Base-by-base conservation (phyloP, 2,797 vertebrate species). In the Rhinatrema bivittatum region DNA sequence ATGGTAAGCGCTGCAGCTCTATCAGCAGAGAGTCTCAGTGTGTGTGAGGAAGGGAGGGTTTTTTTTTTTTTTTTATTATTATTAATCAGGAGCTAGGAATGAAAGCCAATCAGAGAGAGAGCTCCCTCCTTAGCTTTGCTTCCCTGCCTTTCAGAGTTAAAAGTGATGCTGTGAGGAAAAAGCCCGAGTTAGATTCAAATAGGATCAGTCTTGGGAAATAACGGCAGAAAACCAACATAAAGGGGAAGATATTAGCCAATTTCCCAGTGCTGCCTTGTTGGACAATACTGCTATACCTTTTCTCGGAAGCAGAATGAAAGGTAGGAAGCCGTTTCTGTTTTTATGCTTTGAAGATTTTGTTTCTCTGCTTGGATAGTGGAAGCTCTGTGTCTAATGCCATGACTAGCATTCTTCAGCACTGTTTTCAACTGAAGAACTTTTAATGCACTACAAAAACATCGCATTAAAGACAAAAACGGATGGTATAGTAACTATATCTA, bases 81-180 rank as follows among this genome's bases (percentile, higher is more conserved):
- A 42, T 67, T 50, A 74, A 78, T 72, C 60, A 69, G 74, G 65
- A 79, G 79, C 79, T 66, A 78, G 84, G 85, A 87, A 84, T 87
- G 87, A 88, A 84, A 88, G 84, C 83, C 87, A 87, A 87, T 81
- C 82, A 82, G 78, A 71, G 75, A 62, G 68, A 74, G 80, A 74
- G 85, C 86, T 79, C 78, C 70, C 68, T 60, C 63, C 60, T 50
- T 56, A 54, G 60, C 70, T 53, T 58, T 46, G 68, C 65, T 64
- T 86, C 76, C 65, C 73, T 82, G 82, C 83, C 82, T 82, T 74
- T 82, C 83, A 85, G 86, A 88, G 80, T 80, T 82, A 82, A 81
- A 73, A 89, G 84, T 79, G 87, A 86, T 81, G 84, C 84, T 75
- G 76, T 62, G 67, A 70, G 68, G 82, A 47, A 66, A 67, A 72